Evolutionary conservation across 2,888 invertebrate genomes (phyloP).

Genomic region (Gymnosoma rotundatum): DNA sequence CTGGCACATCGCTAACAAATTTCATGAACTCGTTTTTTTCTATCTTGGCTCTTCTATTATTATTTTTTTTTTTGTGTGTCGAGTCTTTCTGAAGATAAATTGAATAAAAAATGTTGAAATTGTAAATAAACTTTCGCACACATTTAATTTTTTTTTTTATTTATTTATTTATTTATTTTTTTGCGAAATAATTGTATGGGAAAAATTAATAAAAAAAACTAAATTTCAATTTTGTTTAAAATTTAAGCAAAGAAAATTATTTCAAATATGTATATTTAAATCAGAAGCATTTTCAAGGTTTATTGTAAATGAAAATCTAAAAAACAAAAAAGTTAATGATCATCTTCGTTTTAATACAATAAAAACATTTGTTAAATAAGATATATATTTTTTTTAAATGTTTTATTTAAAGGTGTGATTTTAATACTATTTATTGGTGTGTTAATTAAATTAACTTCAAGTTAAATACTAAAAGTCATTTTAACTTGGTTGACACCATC

Average conservation of each 20-base stretch:
- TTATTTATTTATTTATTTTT: neutral
- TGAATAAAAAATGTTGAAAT: slow-evolving; percentile 11
- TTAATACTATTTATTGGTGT: slow-evolving; percentile 10
- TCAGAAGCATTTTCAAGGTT: slow-evolving; percentile 46
- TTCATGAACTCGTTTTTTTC: slow-evolving; percentile 60
- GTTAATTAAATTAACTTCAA: slow-evolving; percentile 63
- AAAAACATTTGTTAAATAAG: neutral
- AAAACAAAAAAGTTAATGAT: slow-evolving; percentile 4
- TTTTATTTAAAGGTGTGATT: slow-evolving; percentile 14
- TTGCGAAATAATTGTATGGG: slow-evolving; percentile 29
- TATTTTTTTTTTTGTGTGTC: neutral
- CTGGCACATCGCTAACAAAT: slow-evolving; percentile 60
- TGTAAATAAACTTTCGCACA: slow-evolving; percentile 38
- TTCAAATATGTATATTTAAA: slow-evolving; percentile 17
- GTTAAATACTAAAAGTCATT: slow-evolving; percentile 47
- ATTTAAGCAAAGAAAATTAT: neutral
- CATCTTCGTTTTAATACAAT: neutral
- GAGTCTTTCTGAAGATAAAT: slow-evolving; percentile 33
- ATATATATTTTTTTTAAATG: neutral
- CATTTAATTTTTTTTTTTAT: neutral
- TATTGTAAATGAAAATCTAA: slow-evolving; percentile 16
- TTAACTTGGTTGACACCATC: slow-evolving; percentile 25
- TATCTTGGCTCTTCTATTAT: neutral
- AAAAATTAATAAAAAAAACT: slow-evolving; percentile 38
- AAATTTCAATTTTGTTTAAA: slow-evolving; percentile 22